phyloP scores from a whole-genome alignment of 2,888 invertebrate genomes.

The Phasia obesa region DNA sequence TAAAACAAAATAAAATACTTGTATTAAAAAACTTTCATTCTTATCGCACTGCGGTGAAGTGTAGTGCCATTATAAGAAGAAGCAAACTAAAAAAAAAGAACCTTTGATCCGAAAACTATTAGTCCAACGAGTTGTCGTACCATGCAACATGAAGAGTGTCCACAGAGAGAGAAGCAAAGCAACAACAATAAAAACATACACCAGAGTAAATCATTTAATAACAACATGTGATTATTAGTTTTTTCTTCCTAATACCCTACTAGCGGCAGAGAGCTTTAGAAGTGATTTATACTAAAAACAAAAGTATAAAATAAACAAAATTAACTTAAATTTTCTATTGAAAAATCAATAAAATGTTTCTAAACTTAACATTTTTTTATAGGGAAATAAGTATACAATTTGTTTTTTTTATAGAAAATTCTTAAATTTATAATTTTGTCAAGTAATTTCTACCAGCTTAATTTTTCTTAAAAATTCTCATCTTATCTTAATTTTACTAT shows the following conservation, averaged over 20 bases:
- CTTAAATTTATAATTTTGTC: too few relatives aligned
- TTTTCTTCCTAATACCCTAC: neutral
- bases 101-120: slow-evolving; percentile 37
- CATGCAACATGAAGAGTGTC: neutral
- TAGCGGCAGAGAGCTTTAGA: too few relatives aligned
- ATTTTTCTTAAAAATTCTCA: too few relatives aligned
- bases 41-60: slow-evolving; percentile 24
- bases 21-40: slow-evolving; percentile 41
- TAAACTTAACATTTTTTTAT: too few relatives aligned
- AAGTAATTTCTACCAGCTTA: too few relatives aligned
- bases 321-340: too few relatives aligned
- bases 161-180: slow-evolving; percentile 11
- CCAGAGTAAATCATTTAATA: neutral
- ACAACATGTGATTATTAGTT: neutral
- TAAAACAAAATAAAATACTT: slow-evolving; percentile 17
- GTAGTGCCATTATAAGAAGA: slow-evolving; percentile 1
- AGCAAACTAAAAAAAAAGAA: slow-evolving; percentile 42
- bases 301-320: too few relatives aligned
- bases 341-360: too few relatives aligned
- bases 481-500: too few relatives aligned
- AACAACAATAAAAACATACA: neutral
- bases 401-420: too few relatives aligned
- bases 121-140: slow-evolving; percentile 20
- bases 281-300: too few relatives aligned
- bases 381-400: too few relatives aligned